phyloP scores from a whole-genome alignment of 2,113 vertebrate species.

The Pomatostomus ruficeps region DNA sequence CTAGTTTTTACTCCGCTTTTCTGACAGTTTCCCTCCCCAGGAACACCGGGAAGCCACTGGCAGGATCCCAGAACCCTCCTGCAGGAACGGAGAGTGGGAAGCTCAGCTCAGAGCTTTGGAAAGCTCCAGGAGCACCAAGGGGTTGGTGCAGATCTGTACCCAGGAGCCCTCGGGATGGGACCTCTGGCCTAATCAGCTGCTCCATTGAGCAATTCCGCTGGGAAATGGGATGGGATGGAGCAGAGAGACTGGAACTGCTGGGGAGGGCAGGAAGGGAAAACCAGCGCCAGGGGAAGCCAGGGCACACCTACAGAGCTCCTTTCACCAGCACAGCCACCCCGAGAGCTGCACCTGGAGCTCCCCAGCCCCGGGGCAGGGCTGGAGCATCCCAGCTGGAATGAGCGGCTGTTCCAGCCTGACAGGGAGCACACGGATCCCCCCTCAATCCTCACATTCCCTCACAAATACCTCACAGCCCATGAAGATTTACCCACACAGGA shows the following conservation, averaged over 20 bases:
- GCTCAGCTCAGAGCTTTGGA: not conserved
- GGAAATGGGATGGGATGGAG: not conserved
- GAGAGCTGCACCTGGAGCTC: too few species aligned
- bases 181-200: conserved; percentile 18
- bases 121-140: not conserved
- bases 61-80: not conserved
- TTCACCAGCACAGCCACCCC: not conserved
- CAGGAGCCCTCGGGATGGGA: not conserved
- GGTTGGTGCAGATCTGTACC: not conserved
- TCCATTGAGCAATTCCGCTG: not conserved
- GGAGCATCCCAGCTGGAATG: not conserved
- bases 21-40: not conserved
- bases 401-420: not conserved
- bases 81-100: not conserved
- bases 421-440: not conserved
- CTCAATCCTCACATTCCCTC: not conserved
- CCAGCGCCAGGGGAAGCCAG: not conserved
- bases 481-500: not conserved
- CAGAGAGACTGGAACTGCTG: not conserved
- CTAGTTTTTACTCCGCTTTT: not conserved
- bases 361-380: not conserved
- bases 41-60: not conserved
- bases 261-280: not conserved
- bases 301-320: not conserved
- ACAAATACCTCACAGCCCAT: fast-evolving